Evolutionary conservation across 2,797 vertebrate species (phyloP).

Genomic region (Limosa lapponica): DNA sequence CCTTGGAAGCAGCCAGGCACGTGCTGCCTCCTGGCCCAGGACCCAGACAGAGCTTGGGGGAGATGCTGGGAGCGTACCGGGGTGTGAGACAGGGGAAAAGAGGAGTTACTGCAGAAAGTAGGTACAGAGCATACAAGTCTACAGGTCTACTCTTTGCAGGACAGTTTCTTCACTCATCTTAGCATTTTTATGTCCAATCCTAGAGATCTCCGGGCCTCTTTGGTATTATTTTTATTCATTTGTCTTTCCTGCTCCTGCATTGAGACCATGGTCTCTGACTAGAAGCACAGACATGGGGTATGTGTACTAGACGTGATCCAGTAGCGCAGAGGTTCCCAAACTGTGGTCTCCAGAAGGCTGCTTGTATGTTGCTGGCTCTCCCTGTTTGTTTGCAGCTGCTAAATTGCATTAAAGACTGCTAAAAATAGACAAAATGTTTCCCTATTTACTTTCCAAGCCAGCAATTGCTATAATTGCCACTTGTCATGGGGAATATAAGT

Average conservation of each 20-base stretch:
- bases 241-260: not conserved
- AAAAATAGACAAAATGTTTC: not conserved
- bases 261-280: not conserved
- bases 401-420: not conserved
- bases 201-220: not conserved
- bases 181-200: not conserved
- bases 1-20: not conserved
- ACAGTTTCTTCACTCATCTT: not conserved
- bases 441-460: not conserved
- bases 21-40: not conserved
- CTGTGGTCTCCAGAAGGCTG: not conserved
- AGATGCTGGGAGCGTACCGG: not conserved
- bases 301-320: not conserved
- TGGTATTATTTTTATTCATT: not conserved
- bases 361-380: not conserved
- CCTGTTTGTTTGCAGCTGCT: slow-evolving; percentile 36
- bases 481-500: not conserved
- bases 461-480: not conserved
- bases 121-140: not conserved
- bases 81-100: not conserved
- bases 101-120: not conserved
- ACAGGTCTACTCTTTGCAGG: not conserved
- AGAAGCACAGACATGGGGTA: not conserved
- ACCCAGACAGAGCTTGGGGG: not conserved
- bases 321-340: not conserved